Evolutionary conservation across 2,797 vertebrate genomes (phyloP), one percentile per base, ranked within the genome.

Genomic region (Coregonus suidteri): DNA sequence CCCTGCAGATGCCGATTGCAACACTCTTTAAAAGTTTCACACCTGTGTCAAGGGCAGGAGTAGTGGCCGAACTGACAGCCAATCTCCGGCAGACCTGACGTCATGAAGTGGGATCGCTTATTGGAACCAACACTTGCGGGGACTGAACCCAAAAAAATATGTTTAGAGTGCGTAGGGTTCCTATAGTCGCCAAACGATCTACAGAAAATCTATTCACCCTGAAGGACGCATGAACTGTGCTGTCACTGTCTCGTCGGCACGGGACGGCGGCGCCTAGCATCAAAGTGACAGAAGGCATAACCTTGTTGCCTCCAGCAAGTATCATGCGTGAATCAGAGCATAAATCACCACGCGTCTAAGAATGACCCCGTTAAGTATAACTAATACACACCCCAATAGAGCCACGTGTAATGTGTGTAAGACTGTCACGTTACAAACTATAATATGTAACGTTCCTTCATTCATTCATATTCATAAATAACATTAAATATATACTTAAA

Each of bases 61-160:
- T 81, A 83, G 84, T 84, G 93, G 91, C 93, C 88, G 93, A 75
- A 81, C 87, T 25, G 81, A 86, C 93, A 94, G 93, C 95, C 96
- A 92, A 94, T 96, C 95, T 94, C 91, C 85, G 84, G 83, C 91
- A 95, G 94, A 93, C 94, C 85, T 97, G 96, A 98, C 96, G 96
- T 97, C 96, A 95, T n/a, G 86, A 83, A 84, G 90, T 89, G 86
- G 90, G 91, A 81, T n/a, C 85, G 89, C 90, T 91, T 87, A 92
- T 85, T 86, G 91, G 91, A 91, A 89, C 85, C n/a, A n/a, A 65
- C 71, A 59, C 69, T 66, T 73, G 81, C 79, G 82, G 83, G 82
- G 85, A n/a, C 86, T 81, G 79, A 83, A 79, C 84, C 79, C 86
- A 71, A 64, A 78, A 80, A 79, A 66, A 78, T 76, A 77, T 47